phyloP scores from a whole-genome alignment of 2,888 invertebrate genomes.

The Eilema sororculum region DNA sequence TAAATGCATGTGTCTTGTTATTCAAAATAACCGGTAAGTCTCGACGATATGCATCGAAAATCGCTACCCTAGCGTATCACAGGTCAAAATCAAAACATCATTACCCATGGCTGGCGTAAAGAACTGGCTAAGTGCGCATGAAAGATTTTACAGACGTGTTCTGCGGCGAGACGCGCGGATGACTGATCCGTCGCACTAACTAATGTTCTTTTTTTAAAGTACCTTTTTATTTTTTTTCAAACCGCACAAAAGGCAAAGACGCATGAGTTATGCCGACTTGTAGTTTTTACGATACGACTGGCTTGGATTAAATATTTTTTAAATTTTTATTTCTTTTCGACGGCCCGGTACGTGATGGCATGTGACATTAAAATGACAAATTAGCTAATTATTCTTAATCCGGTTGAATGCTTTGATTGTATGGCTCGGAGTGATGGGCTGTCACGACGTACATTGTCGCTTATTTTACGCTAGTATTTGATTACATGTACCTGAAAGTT shows the following conservation, averaged over 20 bases:
- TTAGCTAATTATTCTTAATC: slow-evolving; percentile 86
- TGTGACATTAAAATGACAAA: slow-evolving; percentile 87
- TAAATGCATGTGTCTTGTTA: slow-evolving; percentile 48
- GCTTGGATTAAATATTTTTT: slow-evolving; percentile 82
- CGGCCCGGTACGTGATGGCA: slow-evolving; percentile 80
- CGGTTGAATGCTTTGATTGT: slow-evolving; percentile 79
- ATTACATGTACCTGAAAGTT: slow-evolving; percentile 60
- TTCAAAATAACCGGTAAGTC: slow-evolving; percentile 45
- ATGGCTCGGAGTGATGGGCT: slow-evolving; percentile 68
- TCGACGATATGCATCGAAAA: slow-evolving; percentile 48
- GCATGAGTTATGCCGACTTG: slow-evolving; percentile 83
- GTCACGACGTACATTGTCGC: slow-evolving; percentile 66
- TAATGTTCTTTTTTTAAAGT: slow-evolving; percentile 82
- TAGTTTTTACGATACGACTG: slow-evolving; percentile 83
- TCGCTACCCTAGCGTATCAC: slow-evolving; percentile 49
- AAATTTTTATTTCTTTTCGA: slow-evolving; percentile 76
- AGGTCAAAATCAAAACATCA: slow-evolving; percentile 75
- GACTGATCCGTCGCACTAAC: slow-evolving; percentile 83
- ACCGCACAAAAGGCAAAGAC: slow-evolving; percentile 81
- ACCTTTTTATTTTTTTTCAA: slow-evolving; percentile 73
- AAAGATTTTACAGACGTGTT: slow-evolving; percentile 73
- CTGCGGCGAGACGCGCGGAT: slow-evolving; percentile 74
- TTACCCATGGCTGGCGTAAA: slow-evolving; percentile 63
- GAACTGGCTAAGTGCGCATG: slow-evolving; percentile 18
- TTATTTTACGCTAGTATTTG: slow-evolving; percentile 58